phyloP scores from a whole-genome alignment of 1,140 invertebrate species.

The Venustaconcha ellipsiformis region DNA sequence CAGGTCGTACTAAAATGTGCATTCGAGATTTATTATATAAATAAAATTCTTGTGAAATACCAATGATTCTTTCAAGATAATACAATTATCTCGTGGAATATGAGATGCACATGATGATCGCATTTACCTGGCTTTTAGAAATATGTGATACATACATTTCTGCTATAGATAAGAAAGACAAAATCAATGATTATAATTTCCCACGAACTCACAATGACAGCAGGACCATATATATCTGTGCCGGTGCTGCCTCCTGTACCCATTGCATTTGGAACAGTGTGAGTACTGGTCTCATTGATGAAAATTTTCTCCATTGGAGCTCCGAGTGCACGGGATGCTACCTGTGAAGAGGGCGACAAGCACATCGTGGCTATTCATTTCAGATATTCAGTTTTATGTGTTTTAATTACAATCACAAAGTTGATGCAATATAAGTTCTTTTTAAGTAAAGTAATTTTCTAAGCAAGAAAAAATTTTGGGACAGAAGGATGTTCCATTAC shows the following conservation, averaged over 20 bases:
- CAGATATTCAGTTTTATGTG: too few species aligned
- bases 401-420: too few species aligned
- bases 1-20: too few species aligned
- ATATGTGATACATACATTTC: background rate
- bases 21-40: too few species aligned
- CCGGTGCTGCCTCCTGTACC: conserved; percentile 90
- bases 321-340: conserved; percentile 74
- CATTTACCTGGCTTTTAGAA: too few species aligned
- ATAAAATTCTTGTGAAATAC: too few species aligned
- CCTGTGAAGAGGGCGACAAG: conserved; percentile 31
- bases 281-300: conserved; percentile 88
- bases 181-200: conserved; percentile 10
- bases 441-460: too few species aligned
- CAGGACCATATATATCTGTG: conserved; percentile 94
- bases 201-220: conserved; percentile 77
- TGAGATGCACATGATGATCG: background rate
- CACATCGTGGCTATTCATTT: too few species aligned
- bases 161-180: background rate
- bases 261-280: conserved; percentile 94
- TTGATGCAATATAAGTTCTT: too few species aligned
- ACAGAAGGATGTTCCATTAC: too few species aligned
- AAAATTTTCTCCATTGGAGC: conserved; percentile 85
- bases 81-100: background rate
- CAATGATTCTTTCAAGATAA: background rate
- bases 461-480: too few species aligned